A percentile compares a stretch with the other conserved stretches of the same genome.
Evolutionary conservation across 2,797 vertebrate genomes (phyloP).

Genomic region (Nannoperca obscura): DNA sequence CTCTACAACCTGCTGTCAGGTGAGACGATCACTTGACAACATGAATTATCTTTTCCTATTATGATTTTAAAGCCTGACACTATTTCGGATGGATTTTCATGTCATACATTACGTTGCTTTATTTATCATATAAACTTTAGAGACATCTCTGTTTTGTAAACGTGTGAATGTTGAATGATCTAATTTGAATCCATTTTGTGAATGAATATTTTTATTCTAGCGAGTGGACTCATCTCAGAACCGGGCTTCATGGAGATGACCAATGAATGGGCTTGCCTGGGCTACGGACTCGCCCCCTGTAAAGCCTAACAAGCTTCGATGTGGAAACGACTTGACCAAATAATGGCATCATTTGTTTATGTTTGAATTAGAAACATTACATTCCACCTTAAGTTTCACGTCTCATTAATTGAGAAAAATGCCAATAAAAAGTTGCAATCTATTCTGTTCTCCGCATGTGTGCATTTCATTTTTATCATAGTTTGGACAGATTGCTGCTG

Average conservation of each 20-base stretch:
- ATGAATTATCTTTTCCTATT: neutral
- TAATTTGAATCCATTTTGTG: neutral
- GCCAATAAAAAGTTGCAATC: constrained; percentile 1
- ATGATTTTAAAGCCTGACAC: neutral
- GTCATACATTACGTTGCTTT: neutral
- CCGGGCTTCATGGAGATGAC: constrained; percentile 53
- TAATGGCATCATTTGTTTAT: neutral
- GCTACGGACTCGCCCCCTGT: constrained; percentile 24
- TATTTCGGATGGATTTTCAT: neutral
- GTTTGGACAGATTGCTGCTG: neutral
- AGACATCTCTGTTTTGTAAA: neutral
- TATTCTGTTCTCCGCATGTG: neutral
- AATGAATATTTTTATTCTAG: constrained; percentile 28
- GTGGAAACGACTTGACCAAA: neutral
- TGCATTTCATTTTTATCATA: neutral
- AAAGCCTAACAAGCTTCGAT: neutral
- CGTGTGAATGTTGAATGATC: neutral
- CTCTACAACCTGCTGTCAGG: constrained; percentile 62
- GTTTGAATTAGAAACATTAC: neutral
- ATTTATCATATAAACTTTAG: neutral
- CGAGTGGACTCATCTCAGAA: constrained; percentile 38
- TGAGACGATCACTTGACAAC: constrained; percentile 27
- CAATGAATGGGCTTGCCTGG: constrained; percentile 47
- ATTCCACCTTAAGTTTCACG: too few relatives aligned
- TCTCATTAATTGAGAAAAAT: neutral